Evolutionary conservation across 2,888 invertebrate species (phyloP), one percentile per base, ranked within the genome.

Genomic region (Habrosyne pyritoides): DNA sequence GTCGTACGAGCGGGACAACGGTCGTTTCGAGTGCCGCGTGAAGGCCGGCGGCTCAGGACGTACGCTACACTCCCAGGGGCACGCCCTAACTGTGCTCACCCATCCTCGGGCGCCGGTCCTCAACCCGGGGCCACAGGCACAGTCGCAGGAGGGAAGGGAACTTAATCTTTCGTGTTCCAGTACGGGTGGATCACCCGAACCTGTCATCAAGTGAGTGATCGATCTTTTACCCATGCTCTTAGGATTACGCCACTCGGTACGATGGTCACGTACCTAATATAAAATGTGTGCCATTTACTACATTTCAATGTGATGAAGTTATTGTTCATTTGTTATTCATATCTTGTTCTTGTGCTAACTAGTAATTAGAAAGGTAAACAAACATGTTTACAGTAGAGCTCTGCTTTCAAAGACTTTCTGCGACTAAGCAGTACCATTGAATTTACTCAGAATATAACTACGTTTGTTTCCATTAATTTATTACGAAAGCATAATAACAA

Each of bases 1-100:
- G 51, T 96, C 97, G 53, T 98, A 98, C 91, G 97, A 96, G 81
- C 94, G 97, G 21, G 98, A 98, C 93, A 98, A 98, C 87, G 98
- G 98, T 54, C 95, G 95, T 76, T 98, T 98, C 93, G 98, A 97
- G 91, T 99, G 98, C 88, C 96, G 96, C 74, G 95, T 96, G 77
- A 97, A 96, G 93, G 97, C 95, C 61, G 96, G 94, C 73, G 97
- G 96, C 66, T 97, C 97, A 24, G 97, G 97, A 47, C 94, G 94
- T 61, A 96, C 96, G 84, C 93, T 97, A 71, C 97, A 97, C 91
- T 95, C 96, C 66, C 97, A 98, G 87, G 95, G 95, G 60, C 96
- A 97, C 81, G 94, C 95, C 65, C 93, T 98, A 72, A 98, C 98
- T 28, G 98, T 98, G 56, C 94, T 98, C 57, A 96, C 97, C 36